These are phyloP conservation scores for Pelochelys cantorii DNA, from an alignment of 2,797 vertebrate genomes.

Conservation along the genomic window DNA sequence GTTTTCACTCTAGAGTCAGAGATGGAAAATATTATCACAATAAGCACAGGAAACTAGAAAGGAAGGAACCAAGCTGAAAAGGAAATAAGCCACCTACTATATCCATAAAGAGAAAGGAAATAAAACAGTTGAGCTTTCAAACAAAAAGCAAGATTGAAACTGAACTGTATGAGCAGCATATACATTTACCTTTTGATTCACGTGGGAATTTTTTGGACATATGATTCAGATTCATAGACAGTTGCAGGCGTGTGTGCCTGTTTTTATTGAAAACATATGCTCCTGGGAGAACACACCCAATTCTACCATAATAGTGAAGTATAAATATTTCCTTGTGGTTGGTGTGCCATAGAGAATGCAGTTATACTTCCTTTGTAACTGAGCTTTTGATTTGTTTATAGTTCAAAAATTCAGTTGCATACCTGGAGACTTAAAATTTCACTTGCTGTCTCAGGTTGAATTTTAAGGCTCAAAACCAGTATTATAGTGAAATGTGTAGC, in stretches of 20 bases:
- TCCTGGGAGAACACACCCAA: constrained; percentile 33
- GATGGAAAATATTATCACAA: neutral
- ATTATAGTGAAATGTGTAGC: neutral
- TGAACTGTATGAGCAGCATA: neutral
- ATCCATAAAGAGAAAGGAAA: neutral
- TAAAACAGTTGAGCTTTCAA: neutral
- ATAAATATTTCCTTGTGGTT: neutral
- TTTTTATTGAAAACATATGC: neutral
- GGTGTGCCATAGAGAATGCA: neutral
- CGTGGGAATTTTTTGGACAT: neutral
- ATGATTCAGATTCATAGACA: neutral
- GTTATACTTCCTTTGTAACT: neutral
- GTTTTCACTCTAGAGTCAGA: neutral
- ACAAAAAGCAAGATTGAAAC: neutral
- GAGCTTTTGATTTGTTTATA: neutral
- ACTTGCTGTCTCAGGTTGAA: neutral
- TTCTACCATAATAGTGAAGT: neutral
- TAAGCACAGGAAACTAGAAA: neutral
- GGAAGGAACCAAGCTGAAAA: neutral
- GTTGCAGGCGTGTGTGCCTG: neutral
- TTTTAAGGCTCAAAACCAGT: neutral
- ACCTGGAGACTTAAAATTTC: neutral
- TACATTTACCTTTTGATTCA: neutral
- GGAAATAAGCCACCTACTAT: neutral
- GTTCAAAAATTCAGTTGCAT: neutral